Conservation (phyloP, 2,797 vertebrate species). For the Peromyscus aztecus region DNA sequence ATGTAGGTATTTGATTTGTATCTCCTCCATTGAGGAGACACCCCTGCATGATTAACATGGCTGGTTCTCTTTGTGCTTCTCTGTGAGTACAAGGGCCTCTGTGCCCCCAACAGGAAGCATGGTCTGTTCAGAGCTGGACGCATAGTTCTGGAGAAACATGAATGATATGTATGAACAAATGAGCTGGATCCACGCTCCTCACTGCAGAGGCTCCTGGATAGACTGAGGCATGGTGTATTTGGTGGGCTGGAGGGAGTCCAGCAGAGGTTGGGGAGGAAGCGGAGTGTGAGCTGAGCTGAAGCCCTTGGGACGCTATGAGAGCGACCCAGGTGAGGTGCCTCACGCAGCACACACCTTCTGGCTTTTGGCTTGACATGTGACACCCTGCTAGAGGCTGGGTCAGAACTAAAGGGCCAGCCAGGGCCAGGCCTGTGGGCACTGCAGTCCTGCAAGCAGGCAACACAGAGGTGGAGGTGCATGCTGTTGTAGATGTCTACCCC, state of each 20-base stretch:
- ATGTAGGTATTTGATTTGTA: neutral
- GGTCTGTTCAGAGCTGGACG: neutral
- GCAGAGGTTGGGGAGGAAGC: neutral
- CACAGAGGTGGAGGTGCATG: fast-evolving
- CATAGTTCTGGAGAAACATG: neutral
- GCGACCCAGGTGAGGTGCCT: neutral
- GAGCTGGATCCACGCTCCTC: neutral
- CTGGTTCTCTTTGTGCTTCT: neutral
- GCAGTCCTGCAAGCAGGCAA: too few relatives aligned
- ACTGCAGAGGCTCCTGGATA: neutral
- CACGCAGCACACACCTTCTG: neutral
- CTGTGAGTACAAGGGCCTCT: neutral
- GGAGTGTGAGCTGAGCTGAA: neutral
- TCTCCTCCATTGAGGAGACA: neutral
- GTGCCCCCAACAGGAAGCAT: neutral
- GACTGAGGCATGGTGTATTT: neutral
- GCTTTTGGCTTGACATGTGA: neutral
- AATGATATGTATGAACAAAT: neutral
- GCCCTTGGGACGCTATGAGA: neutral
- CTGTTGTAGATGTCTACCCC: neutral
- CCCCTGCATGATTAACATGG: neutral
- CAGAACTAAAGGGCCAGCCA: neutral
- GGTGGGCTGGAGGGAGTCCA: neutral
- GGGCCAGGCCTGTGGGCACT: neutral
- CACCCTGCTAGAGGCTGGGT: neutral